A percentile compares a stretch with the other conserved stretches of the same genome.
phyloP scores from a whole-genome alignment of 2,888 invertebrate genomes.

The Anarsia innoxiella region DNA sequence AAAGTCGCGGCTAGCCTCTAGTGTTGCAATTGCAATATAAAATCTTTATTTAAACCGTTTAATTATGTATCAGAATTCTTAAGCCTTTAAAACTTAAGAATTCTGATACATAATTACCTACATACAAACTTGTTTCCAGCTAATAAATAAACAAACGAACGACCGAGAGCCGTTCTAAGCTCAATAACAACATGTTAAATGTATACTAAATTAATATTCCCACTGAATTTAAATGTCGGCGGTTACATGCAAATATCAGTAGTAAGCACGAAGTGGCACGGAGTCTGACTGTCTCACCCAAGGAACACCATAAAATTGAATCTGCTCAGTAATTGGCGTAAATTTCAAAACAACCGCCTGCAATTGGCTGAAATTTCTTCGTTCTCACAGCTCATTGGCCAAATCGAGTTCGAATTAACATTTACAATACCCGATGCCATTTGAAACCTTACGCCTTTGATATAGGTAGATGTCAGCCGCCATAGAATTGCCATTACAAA shows the following conservation, averaged over 20 bases:
- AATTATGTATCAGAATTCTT: too few species aligned
- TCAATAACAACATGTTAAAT: conserved; percentile 5
- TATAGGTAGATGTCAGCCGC: neutral
- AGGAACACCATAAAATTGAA: conserved; percentile 4
- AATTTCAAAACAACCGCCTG: neutral
- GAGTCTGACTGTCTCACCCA: conserved; percentile 38
- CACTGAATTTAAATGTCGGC: conserved; percentile 9
- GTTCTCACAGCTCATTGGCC: neutral
- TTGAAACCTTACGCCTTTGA: neutral
- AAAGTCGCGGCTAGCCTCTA: too few species aligned
- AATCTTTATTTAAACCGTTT: too few species aligned
- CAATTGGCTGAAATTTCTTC: conserved; percentile 5
- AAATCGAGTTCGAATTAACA: neutral
- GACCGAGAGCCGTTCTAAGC: too few species aligned
- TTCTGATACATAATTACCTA: too few species aligned
- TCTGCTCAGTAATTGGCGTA: neutral
- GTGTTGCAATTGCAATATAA: too few species aligned
- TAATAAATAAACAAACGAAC: conserved; percentile 1
- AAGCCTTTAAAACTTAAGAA: neutral
- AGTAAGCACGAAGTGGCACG: conserved; percentile 32
- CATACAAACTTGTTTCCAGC: neutral
- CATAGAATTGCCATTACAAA: conserved; percentile 1
- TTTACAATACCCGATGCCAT: neutral
- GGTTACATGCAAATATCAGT: conserved; percentile 39
- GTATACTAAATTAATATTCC: conserved; percentile 3